Conservation (phyloP, 2,797 vertebrate species). For the Micrastur ruficollis region DNA sequence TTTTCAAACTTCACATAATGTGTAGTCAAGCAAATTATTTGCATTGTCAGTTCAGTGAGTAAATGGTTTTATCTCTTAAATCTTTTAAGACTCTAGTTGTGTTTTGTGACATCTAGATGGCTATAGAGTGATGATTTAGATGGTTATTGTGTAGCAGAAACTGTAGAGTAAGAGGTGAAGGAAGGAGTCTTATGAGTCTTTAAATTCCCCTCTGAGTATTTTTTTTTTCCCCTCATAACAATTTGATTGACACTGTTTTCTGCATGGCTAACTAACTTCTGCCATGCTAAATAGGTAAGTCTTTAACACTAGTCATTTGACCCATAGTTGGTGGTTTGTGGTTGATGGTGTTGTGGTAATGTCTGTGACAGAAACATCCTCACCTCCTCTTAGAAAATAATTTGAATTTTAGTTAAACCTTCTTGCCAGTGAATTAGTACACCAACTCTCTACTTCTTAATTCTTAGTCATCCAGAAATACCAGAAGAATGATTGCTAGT, state of each 20-base stretch:
- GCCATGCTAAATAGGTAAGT: not conserved
- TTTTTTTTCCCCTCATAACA: not conserved
- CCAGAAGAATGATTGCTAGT: not conserved
- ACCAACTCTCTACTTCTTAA: not conserved
- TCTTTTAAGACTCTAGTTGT: not conserved
- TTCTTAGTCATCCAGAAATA: slow-evolving; percentile 11
- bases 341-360: not conserved
- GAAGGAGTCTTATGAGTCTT: not conserved
- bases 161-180: not conserved
- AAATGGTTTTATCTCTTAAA: not conserved
- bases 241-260: not conserved
- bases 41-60: not conserved
- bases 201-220: not conserved
- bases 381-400: not conserved
- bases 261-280: not conserved
- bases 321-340: not conserved
- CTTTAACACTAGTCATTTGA: not conserved
- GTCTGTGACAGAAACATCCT: not conserved
- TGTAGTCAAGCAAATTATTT: not conserved
- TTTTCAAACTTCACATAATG: not conserved
- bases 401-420: not conserved
- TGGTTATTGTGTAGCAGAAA: not conserved
- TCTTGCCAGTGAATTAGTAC: not conserved
- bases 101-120: not conserved
- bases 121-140: not conserved